Percentiles rank a stretch among this genome's conserved stretches.
These are phyloP conservation scores for Trochalopteron elliotii DNA, from an alignment of 2,113 vertebrate species.

Conservation along the genomic window DNA sequence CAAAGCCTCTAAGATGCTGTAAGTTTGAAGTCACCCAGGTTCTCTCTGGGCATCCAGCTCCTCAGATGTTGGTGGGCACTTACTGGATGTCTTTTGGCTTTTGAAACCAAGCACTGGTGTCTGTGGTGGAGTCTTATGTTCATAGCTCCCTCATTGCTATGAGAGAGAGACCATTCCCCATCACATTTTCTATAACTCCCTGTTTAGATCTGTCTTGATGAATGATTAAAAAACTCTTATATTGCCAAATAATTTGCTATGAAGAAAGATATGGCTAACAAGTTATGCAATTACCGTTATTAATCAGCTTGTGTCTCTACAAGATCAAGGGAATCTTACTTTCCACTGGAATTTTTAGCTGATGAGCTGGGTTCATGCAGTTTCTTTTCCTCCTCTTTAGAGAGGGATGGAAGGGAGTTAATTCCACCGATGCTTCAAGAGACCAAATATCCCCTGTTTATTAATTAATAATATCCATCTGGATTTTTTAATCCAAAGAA, in stretches of 20 bases:
- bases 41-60: neutral
- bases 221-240: neutral
- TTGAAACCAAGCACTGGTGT: neutral
- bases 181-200: neutral
- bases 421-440: neutral
- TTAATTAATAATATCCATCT: conserved; percentile 59
- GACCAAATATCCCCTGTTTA: conserved; percentile 27
- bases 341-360: conserved; percentile 33
- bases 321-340: conserved; percentile 38
- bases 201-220: neutral
- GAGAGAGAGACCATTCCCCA: neutral
- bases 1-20: neutral
- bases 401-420: conserved; percentile 21
- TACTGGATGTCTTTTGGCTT: neutral
- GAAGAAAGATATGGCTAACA: neutral
- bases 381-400: conserved; percentile 7
- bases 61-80: neutral
- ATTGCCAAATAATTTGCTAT: conserved; percentile 45
- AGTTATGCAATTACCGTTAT: conserved; percentile 57
- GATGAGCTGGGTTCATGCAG: conserved; percentile 19
- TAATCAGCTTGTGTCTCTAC: conserved; percentile 32
- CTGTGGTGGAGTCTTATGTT: neutral
- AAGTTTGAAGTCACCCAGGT: neutral
- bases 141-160: neutral
- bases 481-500: conserved; percentile 18